Evolutionary conservation across 2,797 vertebrate species (phyloP).

Genomic region (Silurus aristotelis): DNA sequence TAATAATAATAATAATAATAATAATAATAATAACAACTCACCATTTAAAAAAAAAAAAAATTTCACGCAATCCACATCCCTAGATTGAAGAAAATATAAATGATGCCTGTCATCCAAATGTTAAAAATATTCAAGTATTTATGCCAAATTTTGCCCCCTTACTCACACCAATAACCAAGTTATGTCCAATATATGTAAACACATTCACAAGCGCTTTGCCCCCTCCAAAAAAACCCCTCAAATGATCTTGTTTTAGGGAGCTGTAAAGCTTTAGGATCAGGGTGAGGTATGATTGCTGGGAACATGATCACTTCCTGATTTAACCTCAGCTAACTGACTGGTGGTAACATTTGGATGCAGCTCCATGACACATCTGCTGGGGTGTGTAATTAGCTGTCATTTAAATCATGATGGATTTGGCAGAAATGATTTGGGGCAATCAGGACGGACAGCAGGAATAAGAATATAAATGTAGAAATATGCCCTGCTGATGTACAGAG

Average conservation of each 20-base stretch:
- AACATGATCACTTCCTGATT: not conserved
- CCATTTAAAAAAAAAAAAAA: too few relatives aligned
- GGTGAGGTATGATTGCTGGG: not conserved
- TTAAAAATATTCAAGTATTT: too few relatives aligned
- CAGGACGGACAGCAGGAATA: not conserved
- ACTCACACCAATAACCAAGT: too few relatives aligned
- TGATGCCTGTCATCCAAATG: too few relatives aligned
- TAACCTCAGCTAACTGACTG: not conserved
- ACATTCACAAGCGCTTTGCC: too few relatives aligned
- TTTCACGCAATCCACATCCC: too few relatives aligned
- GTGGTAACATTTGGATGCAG: conserved; percentile 4
- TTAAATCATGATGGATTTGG: not conserved
- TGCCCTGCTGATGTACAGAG: not conserved
- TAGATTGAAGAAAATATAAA: too few relatives aligned
- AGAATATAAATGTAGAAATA: not conserved
- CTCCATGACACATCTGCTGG: conserved; percentile 16
- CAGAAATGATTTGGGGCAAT: not conserved
- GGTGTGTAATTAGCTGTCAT: not conserved
- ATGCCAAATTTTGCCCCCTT: too few relatives aligned
- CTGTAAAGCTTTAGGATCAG: not conserved
- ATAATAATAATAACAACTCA: too few relatives aligned
- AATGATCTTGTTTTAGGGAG: not conserved
- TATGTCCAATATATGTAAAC: too few relatives aligned
- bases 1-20: too few relatives aligned
- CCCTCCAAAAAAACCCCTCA: too few relatives aligned